Evolutionary conservation across 2,888 invertebrate genomes (phyloP).

Genomic region (Seira musarum): DNA sequence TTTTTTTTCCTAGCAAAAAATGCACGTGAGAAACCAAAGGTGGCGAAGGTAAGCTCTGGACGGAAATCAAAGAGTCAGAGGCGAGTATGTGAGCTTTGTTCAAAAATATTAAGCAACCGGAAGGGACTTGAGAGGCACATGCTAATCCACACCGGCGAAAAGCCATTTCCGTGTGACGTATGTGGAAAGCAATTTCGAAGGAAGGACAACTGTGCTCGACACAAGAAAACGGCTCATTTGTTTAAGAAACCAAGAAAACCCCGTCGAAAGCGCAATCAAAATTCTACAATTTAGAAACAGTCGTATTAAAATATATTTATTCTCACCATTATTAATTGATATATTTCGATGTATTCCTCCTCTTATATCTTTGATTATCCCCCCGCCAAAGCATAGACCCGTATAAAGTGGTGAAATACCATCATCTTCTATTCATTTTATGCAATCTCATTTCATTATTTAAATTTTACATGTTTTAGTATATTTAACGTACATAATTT

Average conservation of each 20-base stretch:
- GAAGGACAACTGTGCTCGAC: constrained; percentile 51
- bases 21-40: background rate
- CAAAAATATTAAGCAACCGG: constrained; percentile 43
- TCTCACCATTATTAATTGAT: too few species aligned
- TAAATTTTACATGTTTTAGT: too few species aligned
- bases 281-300: too few species aligned
- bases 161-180: constrained; percentile 44
- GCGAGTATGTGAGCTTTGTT: constrained; percentile 42
- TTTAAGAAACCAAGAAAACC: constrained; percentile 48
- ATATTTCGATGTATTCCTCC: too few species aligned
- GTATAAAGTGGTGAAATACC: too few species aligned
- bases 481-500: too few species aligned
- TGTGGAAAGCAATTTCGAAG: constrained; percentile 46
- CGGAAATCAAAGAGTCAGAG: constrained; percentile 3
- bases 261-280: constrained; percentile 20
- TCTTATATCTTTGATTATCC: too few species aligned
- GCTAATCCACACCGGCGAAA: constrained; percentile 53
- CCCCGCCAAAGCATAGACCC: too few species aligned
- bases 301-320: too few species aligned
- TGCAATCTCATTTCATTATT: too few species aligned
- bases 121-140: constrained; percentile 48
- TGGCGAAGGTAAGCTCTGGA: constrained; percentile 1
- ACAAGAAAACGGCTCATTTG: constrained; percentile 51
- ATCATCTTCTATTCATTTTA: too few species aligned
- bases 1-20: background rate